Base-by-base conservation (phyloP, 2,888 invertebrate species). In the Metopia argyrocephala region DNA sequence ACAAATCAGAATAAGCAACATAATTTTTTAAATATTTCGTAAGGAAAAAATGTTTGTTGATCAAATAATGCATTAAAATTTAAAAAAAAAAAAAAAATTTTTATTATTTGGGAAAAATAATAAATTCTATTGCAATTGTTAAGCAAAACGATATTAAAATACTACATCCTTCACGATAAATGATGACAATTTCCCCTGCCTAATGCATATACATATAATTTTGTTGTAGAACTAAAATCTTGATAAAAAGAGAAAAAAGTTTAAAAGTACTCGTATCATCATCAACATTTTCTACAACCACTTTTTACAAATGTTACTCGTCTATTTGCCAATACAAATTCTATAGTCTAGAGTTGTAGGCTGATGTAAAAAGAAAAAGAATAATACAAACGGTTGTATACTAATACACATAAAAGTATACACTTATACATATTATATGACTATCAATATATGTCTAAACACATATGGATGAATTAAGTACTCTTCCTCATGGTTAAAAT, bases 271-370 rank as follows among this genome's bases (percentile, higher is more conserved):
- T n/a, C n/a, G n/a, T n/a, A 20, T 64, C 62, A 64, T 64, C 62
- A 48, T 27, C 48, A 48, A 64, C 48, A 64, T 64, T 48, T 64
- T 48, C 15, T 64, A 25, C 27, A 48, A 12, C 62, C 62, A 64
- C 62, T 48, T 48, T 25, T 56, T 56, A 7, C 27, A 56, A 27
- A 18, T 56, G 27, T 18, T 27, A 12, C 38, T 38, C 27, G 27
- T 56, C 6, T 56, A 56, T 27, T 5, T n/a, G 0, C 15, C 9
- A 46, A 61, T 23, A 45, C 23, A 61, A 45, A 61, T 45, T 18
- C 23, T 21, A 61, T 61, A 61, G 45, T 18, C 23, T 21, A 61
- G 45, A 23, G 38, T 38, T 38, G 23, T 61, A 61, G 61, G 45
- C 61, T 61, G 38, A 5, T 28, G n/a, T 56, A n/a, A 56, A 56